Conservation (phyloP, 1,140 invertebrate genomes). For the Leptoteleia sp. region DNA sequence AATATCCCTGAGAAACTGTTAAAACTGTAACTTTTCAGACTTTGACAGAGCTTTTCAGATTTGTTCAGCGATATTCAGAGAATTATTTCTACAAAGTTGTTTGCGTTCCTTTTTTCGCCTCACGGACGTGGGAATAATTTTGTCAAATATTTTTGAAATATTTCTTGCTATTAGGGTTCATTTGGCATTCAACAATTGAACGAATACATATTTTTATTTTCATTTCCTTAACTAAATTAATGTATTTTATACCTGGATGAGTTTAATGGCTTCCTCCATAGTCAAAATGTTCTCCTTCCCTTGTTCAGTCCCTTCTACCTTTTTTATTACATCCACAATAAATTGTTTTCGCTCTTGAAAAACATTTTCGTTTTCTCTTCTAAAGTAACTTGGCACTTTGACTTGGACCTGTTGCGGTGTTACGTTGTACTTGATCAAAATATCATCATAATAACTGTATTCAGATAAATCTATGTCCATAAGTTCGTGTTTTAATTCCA, state of each 20-base stretch:
- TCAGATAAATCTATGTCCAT: conserved; percentile 93
- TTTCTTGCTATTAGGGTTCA: too few species aligned
- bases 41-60: too few species aligned
- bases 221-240: too few species aligned
- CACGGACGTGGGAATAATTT: too few species aligned
- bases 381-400: conserved; percentile 86
- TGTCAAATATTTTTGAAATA: too few species aligned
- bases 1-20: too few species aligned
- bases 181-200: too few species aligned
- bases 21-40: too few species aligned
- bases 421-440: conserved; percentile 82
- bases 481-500: conserved; percentile 91
- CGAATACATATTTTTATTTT: too few species aligned
- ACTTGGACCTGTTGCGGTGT: conserved; percentile 86
- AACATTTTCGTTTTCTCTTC: conserved; percentile 84
- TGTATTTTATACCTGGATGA: conserved; percentile 87
- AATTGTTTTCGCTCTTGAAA: conserved; percentile 83
- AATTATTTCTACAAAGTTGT: too few species aligned
- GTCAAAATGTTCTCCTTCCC: conserved; percentile 83
- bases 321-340: conserved; percentile 85
- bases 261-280: conserved; percentile 90
- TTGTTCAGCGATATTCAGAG: not conserved
- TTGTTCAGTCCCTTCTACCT: conserved; percentile 85
- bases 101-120: too few species aligned
- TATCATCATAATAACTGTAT: conserved; percentile 92